phyloP scores from a whole-genome alignment of 2,888 invertebrate species.

The Clusia tigrina region DNA sequence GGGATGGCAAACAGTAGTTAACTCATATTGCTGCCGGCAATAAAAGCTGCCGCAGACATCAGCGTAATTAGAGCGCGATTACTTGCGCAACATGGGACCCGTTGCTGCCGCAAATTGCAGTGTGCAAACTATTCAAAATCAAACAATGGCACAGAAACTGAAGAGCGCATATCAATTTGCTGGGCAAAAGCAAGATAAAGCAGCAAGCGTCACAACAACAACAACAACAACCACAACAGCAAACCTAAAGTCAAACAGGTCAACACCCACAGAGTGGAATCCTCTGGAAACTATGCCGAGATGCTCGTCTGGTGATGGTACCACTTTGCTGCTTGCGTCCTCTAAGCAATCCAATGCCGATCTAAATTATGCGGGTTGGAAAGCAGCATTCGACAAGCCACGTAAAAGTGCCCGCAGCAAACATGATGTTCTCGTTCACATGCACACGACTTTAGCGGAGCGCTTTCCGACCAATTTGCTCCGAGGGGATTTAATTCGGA shows the following conservation, averaged over 20 bases:
- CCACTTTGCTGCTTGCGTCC: constrained; percentile 34
- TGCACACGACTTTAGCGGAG: constrained; percentile 41
- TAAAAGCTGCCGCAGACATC: not conserved
- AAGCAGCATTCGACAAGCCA: constrained; percentile 43
- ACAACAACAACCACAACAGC: not conserved
- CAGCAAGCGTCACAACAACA: not conserved
- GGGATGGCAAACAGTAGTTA: too few species aligned
- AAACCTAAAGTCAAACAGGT: not conserved
- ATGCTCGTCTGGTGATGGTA: constrained; percentile 44
- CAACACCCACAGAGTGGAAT: constrained; percentile 5
- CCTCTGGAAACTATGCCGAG: constrained; percentile 44
- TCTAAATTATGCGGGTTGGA: constrained; percentile 43
- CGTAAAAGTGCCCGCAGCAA: not conserved
- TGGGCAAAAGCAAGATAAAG: too few species aligned
- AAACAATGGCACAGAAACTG: not conserved
- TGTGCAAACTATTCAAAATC: not conserved
- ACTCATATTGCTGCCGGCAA: too few species aligned
- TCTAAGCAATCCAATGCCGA: not conserved
- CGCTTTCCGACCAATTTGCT: constrained; percentile 49
- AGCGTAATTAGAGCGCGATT: not conserved
- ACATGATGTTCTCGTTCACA: not conserved
- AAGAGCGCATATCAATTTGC: too few species aligned
- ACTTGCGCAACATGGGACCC: not conserved
- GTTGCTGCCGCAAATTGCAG: not conserved
- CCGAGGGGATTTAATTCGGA: constrained; percentile 51